Evolutionary conservation across 2,888 invertebrate genomes (phyloP), one percentile per base, ranked within the genome.

Genomic region (Notodonta ziczac): DNA sequence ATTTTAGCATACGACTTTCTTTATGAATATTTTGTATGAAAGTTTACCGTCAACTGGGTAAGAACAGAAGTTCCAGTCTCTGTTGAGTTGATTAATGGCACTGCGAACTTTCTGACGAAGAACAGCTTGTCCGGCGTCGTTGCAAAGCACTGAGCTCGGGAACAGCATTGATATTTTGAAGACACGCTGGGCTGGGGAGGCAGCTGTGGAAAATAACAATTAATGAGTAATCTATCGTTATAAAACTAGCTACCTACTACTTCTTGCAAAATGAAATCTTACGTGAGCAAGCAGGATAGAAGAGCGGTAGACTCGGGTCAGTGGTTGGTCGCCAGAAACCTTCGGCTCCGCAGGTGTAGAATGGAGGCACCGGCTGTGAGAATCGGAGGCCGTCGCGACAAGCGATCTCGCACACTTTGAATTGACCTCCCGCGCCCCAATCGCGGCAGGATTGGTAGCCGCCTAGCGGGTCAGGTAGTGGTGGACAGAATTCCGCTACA

Each of bases 271-370:
- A 24, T 10, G 48, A 5, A 52, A 48, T 24, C 95, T 95, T 95
- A 97, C 97, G 95, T 80, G 98, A 98, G 84, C 98, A 98, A 70
- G 98, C 98, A 62, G 98, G 98, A 82, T 98, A 98, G n/a, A 97
- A 94, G 71, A 98, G 91, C 42, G 98, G 97, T 76, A 97, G 93
- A 56, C 94, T 95, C 9, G 98, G 97, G 81, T 97, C 96, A 48
- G 92, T 94, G 0, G 97, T 98, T 58, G 99, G 99, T 74, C 98
- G 95, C 99, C 99, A 99, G 90, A 98, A 97, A 51, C 99, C 99
- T 95, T 99, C 99, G 59, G 97, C 97, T n/a, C 98, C 99, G 83
- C 99, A 99, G 0, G 98, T 98, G 87, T 98, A 99, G 94, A 99
- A 99, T 73, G 97, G 97, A 0, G 99, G 98, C n/a, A 98, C 97